Evolutionary conservation across 2,888 invertebrate species (phyloP).

Genomic region (Seira sanloemensis): DNA sequence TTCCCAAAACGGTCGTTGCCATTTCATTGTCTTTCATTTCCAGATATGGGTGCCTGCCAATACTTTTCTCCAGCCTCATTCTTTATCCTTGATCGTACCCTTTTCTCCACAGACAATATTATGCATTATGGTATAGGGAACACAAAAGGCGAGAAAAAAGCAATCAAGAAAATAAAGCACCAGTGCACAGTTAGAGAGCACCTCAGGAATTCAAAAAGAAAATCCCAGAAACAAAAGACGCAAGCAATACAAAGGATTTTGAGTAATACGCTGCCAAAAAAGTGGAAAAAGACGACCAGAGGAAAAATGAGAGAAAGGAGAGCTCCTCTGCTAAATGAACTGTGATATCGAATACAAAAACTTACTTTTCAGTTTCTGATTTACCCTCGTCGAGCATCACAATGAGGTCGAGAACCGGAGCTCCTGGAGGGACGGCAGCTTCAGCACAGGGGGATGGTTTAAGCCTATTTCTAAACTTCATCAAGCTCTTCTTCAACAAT

Average conservation of each 20-base stretch:
- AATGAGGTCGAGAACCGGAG: too few species aligned
- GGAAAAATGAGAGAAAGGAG: constrained; percentile 16
- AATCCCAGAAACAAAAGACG: constrained; percentile 34
- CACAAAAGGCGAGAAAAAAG: constrained; percentile 27
- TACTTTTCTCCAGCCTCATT: constrained; percentile 22
- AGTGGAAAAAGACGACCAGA: constrained; percentile 20
- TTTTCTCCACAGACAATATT: neutral
- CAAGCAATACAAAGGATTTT: constrained; percentile 33
- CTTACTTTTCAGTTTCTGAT: constrained; percentile 24
- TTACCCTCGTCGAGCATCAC: neutral
- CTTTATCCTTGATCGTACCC: constrained; percentile 13
- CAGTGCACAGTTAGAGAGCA: constrained; percentile 18
- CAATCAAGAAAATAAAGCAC: constrained; percentile 35
- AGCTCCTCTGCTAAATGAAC: constrained; percentile 31
- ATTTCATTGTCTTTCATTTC: constrained; percentile 8
- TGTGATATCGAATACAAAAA: constrained; percentile 31
- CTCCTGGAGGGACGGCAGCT: too few species aligned
- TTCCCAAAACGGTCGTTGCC: neutral
- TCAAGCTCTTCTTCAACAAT: too few species aligned
- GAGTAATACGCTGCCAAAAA: neutral
- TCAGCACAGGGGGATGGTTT: too few species aligned
- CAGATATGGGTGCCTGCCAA: constrained; percentile 32
- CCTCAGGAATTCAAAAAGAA: constrained; percentile 33
- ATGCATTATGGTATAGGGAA: constrained; percentile 21
- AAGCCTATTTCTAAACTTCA: too few species aligned